Conservation (phyloP, 1,140 invertebrate genomes). For the Drosophila quadrilineata region DNA sequence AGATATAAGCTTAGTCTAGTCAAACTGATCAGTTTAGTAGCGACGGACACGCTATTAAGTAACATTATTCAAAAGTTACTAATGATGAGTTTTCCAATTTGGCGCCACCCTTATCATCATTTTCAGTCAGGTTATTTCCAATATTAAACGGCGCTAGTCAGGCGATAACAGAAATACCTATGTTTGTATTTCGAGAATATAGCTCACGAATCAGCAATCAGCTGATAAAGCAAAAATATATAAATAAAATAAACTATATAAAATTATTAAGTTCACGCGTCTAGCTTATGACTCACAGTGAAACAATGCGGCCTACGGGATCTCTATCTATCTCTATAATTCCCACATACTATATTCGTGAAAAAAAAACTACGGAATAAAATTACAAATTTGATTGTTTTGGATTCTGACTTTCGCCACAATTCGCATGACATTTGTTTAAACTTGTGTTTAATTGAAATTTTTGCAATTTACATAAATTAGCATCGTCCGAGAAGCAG, state of each 20-base stretch:
- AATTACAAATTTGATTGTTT: slow-evolving; percentile 43
- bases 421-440: slow-evolving; percentile 50
- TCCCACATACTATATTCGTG: slow-evolving; percentile 30
- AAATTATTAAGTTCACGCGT: slow-evolving; percentile 52
- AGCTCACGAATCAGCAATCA: slow-evolving; percentile 1
- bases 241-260: background rate
- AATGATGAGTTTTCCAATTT: slow-evolving; percentile 18
- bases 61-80: slow-evolving; percentile 23
- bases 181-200: slow-evolving; percentile 19
- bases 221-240: slow-evolving; percentile 22
- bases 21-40: too few relatives aligned
- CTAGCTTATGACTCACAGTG: slow-evolving; percentile 50
- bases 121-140: slow-evolving; percentile 47
- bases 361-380: slow-evolving; percentile 31
- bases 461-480: slow-evolving; percentile 63
- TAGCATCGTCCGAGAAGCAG: slow-evolving; percentile 21
- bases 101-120: slow-evolving; percentile 25
- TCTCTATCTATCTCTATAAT: too few relatives aligned
- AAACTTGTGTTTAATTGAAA: slow-evolving; percentile 56
- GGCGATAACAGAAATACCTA: slow-evolving; percentile 33
- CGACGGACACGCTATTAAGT: slow-evolving; percentile 26
- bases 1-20: too few relatives aligned
- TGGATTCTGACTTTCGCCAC: slow-evolving; percentile 34
- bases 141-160: slow-evolving; percentile 22
- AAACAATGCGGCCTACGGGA: background rate